phyloP scores from a whole-genome alignment of 35 echinoderm and acorn worm species.

The Diadema setosum region DNA sequence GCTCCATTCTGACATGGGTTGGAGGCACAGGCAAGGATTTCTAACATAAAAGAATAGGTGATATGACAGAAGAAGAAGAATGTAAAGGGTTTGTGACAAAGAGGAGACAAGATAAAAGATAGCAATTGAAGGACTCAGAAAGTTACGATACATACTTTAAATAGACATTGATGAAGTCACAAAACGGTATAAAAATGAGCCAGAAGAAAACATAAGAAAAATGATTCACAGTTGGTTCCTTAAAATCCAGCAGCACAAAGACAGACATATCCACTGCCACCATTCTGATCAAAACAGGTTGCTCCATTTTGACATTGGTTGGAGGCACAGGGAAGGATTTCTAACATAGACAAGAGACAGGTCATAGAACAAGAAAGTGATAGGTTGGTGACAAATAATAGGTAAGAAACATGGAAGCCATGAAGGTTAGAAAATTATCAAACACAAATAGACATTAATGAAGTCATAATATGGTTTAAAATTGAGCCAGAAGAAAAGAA shows the following conservation, averaged over 20 bases:
- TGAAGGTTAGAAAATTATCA: too few species aligned
- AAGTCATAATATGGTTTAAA: background rate
- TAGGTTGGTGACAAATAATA: too few species aligned
- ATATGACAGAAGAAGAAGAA: too few species aligned
- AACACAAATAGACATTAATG: background rate
- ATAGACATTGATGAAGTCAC: too few species aligned
- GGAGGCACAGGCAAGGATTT: background rate
- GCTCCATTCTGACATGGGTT: background rate
- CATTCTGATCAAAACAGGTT: slow-evolving; percentile 10
- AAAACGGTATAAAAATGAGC: too few species aligned
- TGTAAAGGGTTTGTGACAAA: too few species aligned
- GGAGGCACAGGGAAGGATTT: background rate
- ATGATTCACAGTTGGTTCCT: slow-evolving; percentile 16
- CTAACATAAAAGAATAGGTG: background rate
- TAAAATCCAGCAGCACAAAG: background rate
- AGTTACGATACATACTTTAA: too few species aligned
- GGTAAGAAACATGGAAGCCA: too few species aligned
- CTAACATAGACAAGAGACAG: background rate
- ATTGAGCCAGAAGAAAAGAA: background rate
- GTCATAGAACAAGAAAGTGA: background rate
- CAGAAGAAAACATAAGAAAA: too few species aligned
- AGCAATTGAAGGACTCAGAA: too few species aligned
- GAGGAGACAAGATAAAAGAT: too few species aligned
- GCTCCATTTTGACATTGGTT: slow-evolving; percentile 65
- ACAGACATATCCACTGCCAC: background rate